Evolutionary conservation across 1,140 invertebrate genomes (phyloP), one percentile per base, ranked within the genome.

Genomic region (Trichonephila inaurata): DNA sequence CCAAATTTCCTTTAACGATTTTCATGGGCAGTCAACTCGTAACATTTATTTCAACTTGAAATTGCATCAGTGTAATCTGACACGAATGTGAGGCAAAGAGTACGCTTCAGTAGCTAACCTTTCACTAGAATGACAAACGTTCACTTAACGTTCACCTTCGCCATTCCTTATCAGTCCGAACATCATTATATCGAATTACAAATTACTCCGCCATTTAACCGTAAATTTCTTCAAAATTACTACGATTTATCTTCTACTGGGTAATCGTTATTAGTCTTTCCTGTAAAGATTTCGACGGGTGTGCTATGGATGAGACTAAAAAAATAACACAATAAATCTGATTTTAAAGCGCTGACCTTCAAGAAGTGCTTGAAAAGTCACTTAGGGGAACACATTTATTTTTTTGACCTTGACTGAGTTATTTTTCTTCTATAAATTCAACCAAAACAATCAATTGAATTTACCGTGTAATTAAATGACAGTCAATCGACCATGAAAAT

Each of bases 71-170:
- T 51, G 44, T 51, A 6, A 51, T 51, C 44, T 51, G 44, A 19
- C 61, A 62, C 61, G 7, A 19, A 62, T 62, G 44, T 19, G 19
- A 62, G 12, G 61, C 14, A 62, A 62, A 16, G 19, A 62, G 7
- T 18, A 62, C 19, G n/a, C 40, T 51, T 44, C 81, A 28, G 5
- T 3, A 58, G 81, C 44, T 44, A 21, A 83, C 51, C 81, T 83
- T 19, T 7, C 19, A 8, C 8, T 7, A 21, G 44, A 58, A 51
- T 83, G 81, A 83, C 81, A 83, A 83, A 83, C 51, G 81, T 83
- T 83, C 81, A 83, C 44, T n/a, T 83, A n/a, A 51, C 51, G 44
- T 24, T 83, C 40, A 83, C 12, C 81, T 58, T 83, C 81, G 51
- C 8, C 19, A 16, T 83, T 21, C 19, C 81, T 83, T 83, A 83